Conservation (phyloP, 2,888 invertebrate species). For the Camptogramma bilineatum region DNA sequence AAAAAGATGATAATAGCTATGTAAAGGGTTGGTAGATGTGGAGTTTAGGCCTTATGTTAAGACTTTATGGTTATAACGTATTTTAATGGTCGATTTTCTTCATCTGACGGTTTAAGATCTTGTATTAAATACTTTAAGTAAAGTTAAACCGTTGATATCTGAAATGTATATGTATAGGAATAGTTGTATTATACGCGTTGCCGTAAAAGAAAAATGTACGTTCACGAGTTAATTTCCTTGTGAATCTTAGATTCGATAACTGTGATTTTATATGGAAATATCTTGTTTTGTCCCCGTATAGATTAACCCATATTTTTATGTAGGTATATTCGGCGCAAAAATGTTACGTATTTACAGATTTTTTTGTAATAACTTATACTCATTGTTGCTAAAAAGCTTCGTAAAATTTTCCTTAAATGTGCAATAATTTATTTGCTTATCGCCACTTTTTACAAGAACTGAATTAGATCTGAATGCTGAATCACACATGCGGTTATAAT, state of each 20-base stretch:
- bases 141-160: constrained; percentile 26
- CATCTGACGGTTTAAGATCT: constrained; percentile 28
- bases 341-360: not conserved
- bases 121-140: constrained; percentile 37
- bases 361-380: not conserved
- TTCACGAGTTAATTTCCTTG: constrained; percentile 36
- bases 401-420: not conserved
- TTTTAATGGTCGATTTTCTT: not conserved
- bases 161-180: constrained; percentile 36
- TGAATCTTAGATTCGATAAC: constrained; percentile 46
- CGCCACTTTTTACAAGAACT: not conserved
- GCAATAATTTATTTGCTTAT: not conserved
- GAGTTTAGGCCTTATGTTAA: no score
- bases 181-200: constrained; percentile 29
- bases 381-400: no score
- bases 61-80: not conserved
- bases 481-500: not conserved
- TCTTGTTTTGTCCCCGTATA: constrained; percentile 13
- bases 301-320: constrained; percentile 23
- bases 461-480: constrained; percentile 13
- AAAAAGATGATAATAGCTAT: no score
- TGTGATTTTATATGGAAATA: constrained; percentile 41
- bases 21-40: no score
- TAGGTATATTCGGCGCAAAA: constrained; percentile 30
- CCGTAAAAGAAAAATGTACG: constrained; percentile 19